Base-by-base conservation (phyloP, 2,888 invertebrate genomes). In the Dione vanillae region DNA sequence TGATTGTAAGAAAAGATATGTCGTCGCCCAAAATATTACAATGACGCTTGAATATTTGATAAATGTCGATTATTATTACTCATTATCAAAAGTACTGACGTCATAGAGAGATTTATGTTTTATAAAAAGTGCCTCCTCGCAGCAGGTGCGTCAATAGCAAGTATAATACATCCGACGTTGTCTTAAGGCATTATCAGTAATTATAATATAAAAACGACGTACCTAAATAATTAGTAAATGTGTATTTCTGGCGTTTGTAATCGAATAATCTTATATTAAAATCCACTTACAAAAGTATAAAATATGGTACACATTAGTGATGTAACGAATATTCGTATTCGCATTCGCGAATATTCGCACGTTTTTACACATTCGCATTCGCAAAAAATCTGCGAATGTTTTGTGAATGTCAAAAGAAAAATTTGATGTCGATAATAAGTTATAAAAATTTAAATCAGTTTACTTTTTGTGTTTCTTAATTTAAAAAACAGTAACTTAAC, bases 121-220 rank as follows among this genome's bases (percentile, higher is more conserved):
- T 69, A 47, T 52, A 69, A 71, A 71, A 74, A 66, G 67, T 67
- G 62, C 59, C 16, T 16, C 9, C 47, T 68, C 65, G 51, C 56
- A 56, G 73, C 75, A 77, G 78, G 75, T 77, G 70, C 76, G 75
- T 77, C 77, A 75, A 74, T 71, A 67, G 49, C 19, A 19, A 27
- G 19, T 67, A 56, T 69, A 62, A 72, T 75, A 69, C 64, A 43
- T 69, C 69, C 70, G 67, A 72, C 72, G 65, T 75, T 73, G 76
- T 78, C 76, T 78, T 76, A 74, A 69, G 71, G 67, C 74, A n/a
- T 80, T 80, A 82, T 79, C 81, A 76, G n/a, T 73, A 72, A 78
- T 78, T 78, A 80, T 78, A 78, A 80, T 78, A 76, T 77, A 83
- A 83, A 67, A 81, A 78, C 83, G 83, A 84, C 84, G 84, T 77